Percentiles rank a stretch among this genome's conserved stretches.
Evolutionary conservation across 2,113 vertebrate genomes (phyloP).

Genomic region (mouse (Mus musculus)): DNA sequence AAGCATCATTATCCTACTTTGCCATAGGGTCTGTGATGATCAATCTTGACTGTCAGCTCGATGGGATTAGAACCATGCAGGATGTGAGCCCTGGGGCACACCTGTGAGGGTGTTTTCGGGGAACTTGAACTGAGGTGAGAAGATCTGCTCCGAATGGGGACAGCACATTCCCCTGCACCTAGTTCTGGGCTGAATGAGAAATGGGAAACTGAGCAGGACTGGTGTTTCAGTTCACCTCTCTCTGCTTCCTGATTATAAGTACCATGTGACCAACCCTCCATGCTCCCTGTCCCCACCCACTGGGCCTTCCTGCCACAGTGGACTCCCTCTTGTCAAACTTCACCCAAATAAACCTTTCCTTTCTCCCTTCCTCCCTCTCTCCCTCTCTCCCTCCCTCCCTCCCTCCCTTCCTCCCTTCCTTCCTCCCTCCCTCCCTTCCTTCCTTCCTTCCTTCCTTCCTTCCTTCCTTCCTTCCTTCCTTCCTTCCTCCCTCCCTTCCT

Average conservation of each 20-base stretch:
- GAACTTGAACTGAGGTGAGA: background rate
- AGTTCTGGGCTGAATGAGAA: background rate
- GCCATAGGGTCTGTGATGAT: background rate
- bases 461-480: no score
- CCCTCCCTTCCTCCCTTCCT: no score
- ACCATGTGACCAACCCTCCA: background rate
- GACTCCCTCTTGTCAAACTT: background rate
- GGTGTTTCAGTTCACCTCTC: background rate
- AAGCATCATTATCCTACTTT: background rate
- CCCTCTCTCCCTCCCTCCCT: no score
- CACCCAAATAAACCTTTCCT: background rate
- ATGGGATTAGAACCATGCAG: background rate
- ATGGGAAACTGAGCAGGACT: fast-evolving
- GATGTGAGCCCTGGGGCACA: background rate
- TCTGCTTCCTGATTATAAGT: background rate
- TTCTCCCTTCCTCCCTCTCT: no score
- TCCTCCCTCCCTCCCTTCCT: no score
- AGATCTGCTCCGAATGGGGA: background rate
- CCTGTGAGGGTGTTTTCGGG: background rate
- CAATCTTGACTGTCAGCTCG: background rate
- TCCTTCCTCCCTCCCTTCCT: no score
- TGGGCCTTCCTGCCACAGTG: background rate
- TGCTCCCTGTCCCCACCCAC: no score
- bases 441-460: no score
- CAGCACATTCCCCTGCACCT: background rate